Base-by-base conservation (phyloP, 2,113 vertebrate genomes). In the Miniopterus natalensis region DNA sequence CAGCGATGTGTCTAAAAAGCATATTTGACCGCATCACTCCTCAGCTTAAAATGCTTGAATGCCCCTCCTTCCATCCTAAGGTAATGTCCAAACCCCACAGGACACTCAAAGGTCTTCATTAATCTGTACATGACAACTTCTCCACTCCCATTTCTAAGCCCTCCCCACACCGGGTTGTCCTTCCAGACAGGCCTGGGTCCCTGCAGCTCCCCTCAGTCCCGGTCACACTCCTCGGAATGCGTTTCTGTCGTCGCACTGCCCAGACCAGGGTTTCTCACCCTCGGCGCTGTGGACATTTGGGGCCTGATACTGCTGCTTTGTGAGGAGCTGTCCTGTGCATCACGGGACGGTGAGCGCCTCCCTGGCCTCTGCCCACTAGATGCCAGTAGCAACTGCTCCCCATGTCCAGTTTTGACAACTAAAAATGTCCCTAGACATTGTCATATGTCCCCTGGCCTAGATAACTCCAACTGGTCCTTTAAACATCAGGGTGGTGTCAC, bases 211-310 rank as follows among this genome's bases (percentile, higher is more conserved):
- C 53, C 53, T 66, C 27, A 1, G 27, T 15, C 21, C 7, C 57
- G 6, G 2, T 5, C 36, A 1, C 5, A 0, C 49, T 1, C 70
- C 61, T 25, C 12, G n/a, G 61, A 57, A 63, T 5, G 29, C 18
- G 21, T 6, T 40, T 51, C 36, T 18, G 15, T 45, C 75, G 36
- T 47, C 51, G 36, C 61, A 40, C 2, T 29, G 45, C 36, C 47
- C 3, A 10, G 8, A 25, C 70, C 45, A 7, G 5, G 2, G 6
- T 12, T 51, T 59, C 27, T 61, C 74, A 74, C 1, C 15, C 63
- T 14, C 2, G 1, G 57, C 31, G 9, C 21, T 1, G 13, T 1
- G 2, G 15, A 53, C 6, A 3, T n/a, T 1, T 29, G 31, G 49
- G n/a, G 29, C 10, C 1, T 0, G 27, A 29, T 15, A n/a, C 25